A percentile compares a stretch with the other conserved stretches of the same genome.
Evolutionary conservation across 2,797 vertebrate genomes (phyloP).

Genomic region (Sebastes vulpes): DNA sequence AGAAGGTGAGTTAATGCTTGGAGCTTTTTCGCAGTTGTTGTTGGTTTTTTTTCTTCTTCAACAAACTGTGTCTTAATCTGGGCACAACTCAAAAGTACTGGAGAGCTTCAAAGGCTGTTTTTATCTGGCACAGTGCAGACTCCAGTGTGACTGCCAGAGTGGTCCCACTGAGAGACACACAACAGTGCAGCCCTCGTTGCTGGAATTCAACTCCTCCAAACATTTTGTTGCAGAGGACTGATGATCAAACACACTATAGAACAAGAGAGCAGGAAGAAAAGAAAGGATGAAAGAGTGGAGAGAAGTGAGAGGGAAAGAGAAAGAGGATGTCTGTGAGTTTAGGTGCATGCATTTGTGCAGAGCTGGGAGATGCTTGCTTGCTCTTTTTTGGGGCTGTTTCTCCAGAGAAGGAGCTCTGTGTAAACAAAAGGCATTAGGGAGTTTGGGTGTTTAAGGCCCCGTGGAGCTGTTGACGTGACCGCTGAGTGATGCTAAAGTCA

Average conservation of each 20-base stretch:
- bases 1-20: slow-evolving; percentile 79
- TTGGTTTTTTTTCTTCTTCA: neutral
- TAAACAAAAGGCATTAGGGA: slow-evolving; percentile 18
- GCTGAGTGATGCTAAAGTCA: slow-evolving; percentile 30
- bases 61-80: slow-evolving; percentile 35
- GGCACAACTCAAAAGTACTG: slow-evolving; percentile 41
- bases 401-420: neutral
- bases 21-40: slow-evolving; percentile 3
- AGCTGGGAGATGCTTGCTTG: slow-evolving; percentile 8
- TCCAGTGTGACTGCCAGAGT: slow-evolving; percentile 45
- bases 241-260: slow-evolving; percentile 46
- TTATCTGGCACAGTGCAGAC: slow-evolving; percentile 45
- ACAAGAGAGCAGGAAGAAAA: neutral
- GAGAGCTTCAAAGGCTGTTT: slow-evolving; percentile 58
- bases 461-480: slow-evolving; percentile 32
- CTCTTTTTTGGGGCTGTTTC: slow-evolving; percentile 9
- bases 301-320: neutral
- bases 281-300: neutral
- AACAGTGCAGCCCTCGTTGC: slow-evolving; percentile 2
- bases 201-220: slow-evolving; percentile 33
- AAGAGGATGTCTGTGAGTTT: neutral
- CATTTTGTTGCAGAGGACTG: slow-evolving; percentile 26
- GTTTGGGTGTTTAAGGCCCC: neutral
- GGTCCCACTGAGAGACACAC: slow-evolving; percentile 35
- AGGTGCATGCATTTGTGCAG: neutral